Evolutionary conservation across 2,113 vertebrate genomes (phyloP).

Genomic region (Rhabdornis inornatus): DNA sequence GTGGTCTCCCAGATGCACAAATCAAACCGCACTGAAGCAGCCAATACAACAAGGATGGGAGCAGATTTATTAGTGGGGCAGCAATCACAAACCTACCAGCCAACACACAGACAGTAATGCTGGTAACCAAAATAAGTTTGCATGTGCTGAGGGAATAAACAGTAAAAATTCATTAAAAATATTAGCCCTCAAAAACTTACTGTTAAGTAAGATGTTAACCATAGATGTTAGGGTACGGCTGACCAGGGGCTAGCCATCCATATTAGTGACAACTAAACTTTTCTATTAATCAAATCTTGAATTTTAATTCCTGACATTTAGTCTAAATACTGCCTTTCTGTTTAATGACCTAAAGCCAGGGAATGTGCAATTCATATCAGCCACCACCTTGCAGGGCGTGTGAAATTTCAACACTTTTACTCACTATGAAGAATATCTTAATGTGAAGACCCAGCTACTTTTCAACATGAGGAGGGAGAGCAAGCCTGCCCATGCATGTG

Average conservation of each 20-base stretch:
- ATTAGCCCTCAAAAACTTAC: neutral
- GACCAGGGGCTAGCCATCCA: neutral
- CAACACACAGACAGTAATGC: neutral
- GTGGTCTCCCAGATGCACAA: neutral
- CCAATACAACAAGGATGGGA: neutral
- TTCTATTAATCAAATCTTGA: neutral
- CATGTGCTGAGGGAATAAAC: neutral
- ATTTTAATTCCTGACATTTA: neutral
- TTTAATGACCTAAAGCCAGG: neutral
- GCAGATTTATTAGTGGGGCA: neutral
- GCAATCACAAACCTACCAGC: neutral
- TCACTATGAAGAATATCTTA: neutral
- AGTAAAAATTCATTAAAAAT: neutral
- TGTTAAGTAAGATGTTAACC: neutral
- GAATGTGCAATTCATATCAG: neutral
- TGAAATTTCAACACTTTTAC: neutral
- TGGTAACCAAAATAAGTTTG: neutral
- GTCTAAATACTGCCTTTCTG: neutral
- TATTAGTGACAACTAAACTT: neutral
- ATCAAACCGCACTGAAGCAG: neutral
- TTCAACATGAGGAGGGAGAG: neutral
- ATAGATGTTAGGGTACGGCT: neutral
- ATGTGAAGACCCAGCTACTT: neutral
- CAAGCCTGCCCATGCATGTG: neutral
- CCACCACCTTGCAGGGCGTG: accelerated